These are phyloP conservation scores for Drosophila sulfurigaster DNA, from an alignment of 1,140 invertebrate genomes.

Conservation along the genomic window DNA sequence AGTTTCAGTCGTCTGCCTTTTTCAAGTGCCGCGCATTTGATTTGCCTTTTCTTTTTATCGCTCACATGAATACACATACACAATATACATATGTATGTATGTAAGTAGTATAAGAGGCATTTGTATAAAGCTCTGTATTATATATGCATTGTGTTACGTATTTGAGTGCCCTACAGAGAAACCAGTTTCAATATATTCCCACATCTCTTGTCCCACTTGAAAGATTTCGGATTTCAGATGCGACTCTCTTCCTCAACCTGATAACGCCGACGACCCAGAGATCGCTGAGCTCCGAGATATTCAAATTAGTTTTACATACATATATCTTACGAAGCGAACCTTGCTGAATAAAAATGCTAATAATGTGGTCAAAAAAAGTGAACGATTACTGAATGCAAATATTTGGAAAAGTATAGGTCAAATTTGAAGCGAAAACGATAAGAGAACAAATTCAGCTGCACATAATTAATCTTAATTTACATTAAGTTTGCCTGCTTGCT, in stretches of 20 bases:
- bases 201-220: constrained; percentile 67
- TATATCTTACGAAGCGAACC: not conserved
- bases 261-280: constrained; percentile 19
- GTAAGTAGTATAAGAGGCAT: too few relatives aligned
- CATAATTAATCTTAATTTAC: too few relatives aligned
- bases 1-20: constrained; percentile 24
- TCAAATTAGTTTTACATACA: not conserved
- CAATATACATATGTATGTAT: constrained; percentile 2
- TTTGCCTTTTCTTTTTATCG: constrained; percentile 52
- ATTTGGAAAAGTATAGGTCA: constrained; percentile 14
- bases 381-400: constrained; percentile 10
- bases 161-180: constrained; percentile 63
- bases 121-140: constrained; percentile 15
- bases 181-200: constrained; percentile 72
- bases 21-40: constrained; percentile 68
- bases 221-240: constrained; percentile 37
- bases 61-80: constrained; percentile 21
- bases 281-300: constrained; percentile 20
- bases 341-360: constrained; percentile 10
- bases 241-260: constrained; percentile 30
- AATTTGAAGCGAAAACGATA: not conserved
- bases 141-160: constrained; percentile 53
- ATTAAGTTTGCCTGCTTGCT: too few relatives aligned
- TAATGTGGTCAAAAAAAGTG: not conserved
- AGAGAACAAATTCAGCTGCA: not conserved